Percentiles rank a stretch among this genome's conserved stretches.
Conservation (phyloP, 2,113 vertebrate genomes). For the Siniperca chuatsi region DNA sequence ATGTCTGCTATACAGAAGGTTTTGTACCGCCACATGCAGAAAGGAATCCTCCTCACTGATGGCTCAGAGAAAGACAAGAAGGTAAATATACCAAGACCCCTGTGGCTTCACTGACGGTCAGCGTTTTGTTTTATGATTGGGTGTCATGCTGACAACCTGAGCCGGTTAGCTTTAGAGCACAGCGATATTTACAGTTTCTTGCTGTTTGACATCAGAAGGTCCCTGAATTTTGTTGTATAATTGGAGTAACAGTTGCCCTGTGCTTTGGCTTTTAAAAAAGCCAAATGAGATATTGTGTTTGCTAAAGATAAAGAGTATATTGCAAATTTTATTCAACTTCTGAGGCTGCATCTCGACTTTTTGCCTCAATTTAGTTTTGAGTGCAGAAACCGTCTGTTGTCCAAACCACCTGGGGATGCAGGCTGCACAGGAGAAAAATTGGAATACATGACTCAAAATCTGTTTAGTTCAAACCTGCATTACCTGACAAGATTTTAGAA, state of each 20-base stretch:
- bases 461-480: background rate
- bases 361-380: background rate
- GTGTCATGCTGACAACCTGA: background rate
- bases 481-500: background rate
- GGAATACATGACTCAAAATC: background rate
- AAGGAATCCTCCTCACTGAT: constrained; percentile 98
- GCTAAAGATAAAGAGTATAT: background rate
- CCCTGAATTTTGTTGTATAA: background rate
- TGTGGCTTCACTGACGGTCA: background rate
- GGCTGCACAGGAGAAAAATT: background rate
- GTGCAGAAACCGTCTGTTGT: background rate
- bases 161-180: background rate
- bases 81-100: constrained; percentile 75
- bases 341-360: background rate
- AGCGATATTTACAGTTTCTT: background rate
- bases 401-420: background rate
- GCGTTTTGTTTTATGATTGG: background rate
- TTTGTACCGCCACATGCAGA: constrained; percentile 98
- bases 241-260: background rate
- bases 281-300: background rate
- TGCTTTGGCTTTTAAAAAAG: background rate
- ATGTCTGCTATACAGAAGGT: constrained; percentile 99
- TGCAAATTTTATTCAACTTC: background rate
- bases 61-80: constrained; percentile 99
- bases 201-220: constrained; percentile 8